These are phyloP conservation scores for Euplexia lucipara DNA, from an alignment of 2,888 invertebrate genomes.

Conservation along the genomic window DNA sequence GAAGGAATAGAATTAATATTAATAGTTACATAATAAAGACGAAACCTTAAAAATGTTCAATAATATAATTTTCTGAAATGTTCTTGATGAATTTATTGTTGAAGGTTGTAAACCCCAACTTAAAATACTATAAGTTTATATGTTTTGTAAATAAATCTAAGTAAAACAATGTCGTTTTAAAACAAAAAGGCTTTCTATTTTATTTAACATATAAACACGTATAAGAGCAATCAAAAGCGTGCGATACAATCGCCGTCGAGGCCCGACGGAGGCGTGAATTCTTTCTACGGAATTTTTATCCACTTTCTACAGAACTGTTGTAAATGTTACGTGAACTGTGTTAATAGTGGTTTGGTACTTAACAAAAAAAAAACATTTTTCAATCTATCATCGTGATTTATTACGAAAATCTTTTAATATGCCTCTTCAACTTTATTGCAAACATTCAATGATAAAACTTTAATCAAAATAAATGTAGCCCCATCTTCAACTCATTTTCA, in stretches of 20 bases:
- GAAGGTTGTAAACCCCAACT: no score
- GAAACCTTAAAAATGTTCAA: background rate
- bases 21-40: background rate
- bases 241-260: conserved; percentile 58
- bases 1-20: background rate
- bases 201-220: conserved; percentile 61
- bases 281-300: conserved; percentile 62
- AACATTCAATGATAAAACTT: conserved; percentile 32
- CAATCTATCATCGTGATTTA: conserved; percentile 51
- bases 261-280: conserved; percentile 64
- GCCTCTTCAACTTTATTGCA: conserved; percentile 11
- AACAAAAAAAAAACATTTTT: conserved; percentile 38
- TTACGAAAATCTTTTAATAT: conserved; percentile 18
- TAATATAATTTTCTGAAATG: background rate
- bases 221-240: conserved; percentile 55
- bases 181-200: conserved; percentile 55
- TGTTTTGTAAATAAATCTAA: conserved; percentile 6
- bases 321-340: conserved; percentile 62
- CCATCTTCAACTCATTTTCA: conserved; percentile 37
- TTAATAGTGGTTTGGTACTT: conserved; percentile 50
- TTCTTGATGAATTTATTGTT: background rate
- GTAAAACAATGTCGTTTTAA: background rate
- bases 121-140: no score
- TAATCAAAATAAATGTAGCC: conserved; percentile 37
- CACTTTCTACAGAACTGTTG: conserved; percentile 65